These are phyloP conservation scores for Pelochelys cantorii DNA, from an alignment of 2,797 vertebrate species.

Conservation along the genomic window DNA sequence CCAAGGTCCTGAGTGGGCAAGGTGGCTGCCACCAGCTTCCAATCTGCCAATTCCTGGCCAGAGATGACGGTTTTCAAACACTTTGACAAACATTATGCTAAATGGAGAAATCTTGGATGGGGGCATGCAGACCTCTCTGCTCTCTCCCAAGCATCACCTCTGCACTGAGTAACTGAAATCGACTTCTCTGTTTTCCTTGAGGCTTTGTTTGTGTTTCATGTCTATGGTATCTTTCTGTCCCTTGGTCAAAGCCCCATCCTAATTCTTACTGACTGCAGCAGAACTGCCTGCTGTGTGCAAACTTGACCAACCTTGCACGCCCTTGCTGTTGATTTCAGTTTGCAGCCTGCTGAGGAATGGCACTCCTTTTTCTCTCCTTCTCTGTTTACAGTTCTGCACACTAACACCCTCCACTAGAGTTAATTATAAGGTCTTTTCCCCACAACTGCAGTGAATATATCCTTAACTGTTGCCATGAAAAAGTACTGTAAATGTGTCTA, in stretches of 20 bases:
- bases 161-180: background rate
- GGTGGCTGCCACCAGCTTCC: too few relatives aligned
- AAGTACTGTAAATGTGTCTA: background rate
- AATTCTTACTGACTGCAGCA: conserved; percentile 42
- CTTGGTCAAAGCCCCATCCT: background rate
- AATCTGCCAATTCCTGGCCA: too few relatives aligned
- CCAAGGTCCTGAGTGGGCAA: background rate
- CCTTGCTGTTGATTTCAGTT: conserved; percentile 49
- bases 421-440: background rate
- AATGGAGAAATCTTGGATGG: too few relatives aligned
- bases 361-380: background rate
- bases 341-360: conserved; percentile 3
- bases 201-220: background rate
- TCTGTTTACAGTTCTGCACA: background rate
- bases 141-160: too few relatives aligned
- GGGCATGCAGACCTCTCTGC: too few relatives aligned
- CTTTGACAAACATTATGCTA: too few relatives aligned
- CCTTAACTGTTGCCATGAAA: background rate
- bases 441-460: background rate
- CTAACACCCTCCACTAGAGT: background rate
- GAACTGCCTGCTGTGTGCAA: conserved; percentile 51
- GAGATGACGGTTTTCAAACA: too few relatives aligned
- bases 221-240: background rate
- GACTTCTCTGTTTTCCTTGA: background rate
- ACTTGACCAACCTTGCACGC: conserved; percentile 50